A percentile compares a stretch with the other conserved stretches of the same genome.
These are phyloP conservation scores for Craseonycteris thonglongyai DNA, from an alignment of 2,113 vertebrate species.

Conservation along the genomic window DNA sequence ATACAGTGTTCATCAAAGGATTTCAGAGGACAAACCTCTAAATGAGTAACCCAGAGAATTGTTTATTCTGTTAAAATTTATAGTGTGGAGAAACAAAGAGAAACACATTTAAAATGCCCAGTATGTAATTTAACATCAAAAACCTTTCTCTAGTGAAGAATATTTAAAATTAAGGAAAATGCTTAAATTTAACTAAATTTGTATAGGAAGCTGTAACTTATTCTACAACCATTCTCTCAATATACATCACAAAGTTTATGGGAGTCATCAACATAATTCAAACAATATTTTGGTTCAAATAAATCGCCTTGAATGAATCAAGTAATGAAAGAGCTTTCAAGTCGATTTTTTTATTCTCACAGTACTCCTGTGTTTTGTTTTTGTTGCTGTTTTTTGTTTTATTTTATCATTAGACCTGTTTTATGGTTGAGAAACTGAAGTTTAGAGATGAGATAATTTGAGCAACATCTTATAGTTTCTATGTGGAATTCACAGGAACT, in stretches of 20 bases:
- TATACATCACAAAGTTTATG: background rate
- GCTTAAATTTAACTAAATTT: background rate
- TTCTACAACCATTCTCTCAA: background rate
- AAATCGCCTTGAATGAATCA: background rate
- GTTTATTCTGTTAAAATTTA: slow-evolving; percentile 46
- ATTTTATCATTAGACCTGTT: background rate
- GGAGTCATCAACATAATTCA: background rate
- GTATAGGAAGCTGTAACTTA: background rate
- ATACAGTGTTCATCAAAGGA: slow-evolving; percentile 76
- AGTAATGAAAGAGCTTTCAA: background rate
- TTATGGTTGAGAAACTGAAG: background rate
- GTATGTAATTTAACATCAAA: background rate
- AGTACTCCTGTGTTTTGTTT: background rate
- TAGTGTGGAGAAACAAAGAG: background rate
- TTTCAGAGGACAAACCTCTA: slow-evolving; percentile 63
- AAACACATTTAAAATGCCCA: background rate
- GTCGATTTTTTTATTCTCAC: background rate
- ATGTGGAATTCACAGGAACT: background rate
- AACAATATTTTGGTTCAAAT: background rate
- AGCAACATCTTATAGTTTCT: background rate
- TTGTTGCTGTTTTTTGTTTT: background rate
- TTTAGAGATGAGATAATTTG: background rate
- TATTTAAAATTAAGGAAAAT: background rate
- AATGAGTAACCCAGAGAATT: slow-evolving; percentile 37
- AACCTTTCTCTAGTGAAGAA: background rate